These are phyloP conservation scores for Zoanthus sansibaricus DNA, from an alignment of 92 coral and sea anemone species.

Conservation along the genomic window DNA sequence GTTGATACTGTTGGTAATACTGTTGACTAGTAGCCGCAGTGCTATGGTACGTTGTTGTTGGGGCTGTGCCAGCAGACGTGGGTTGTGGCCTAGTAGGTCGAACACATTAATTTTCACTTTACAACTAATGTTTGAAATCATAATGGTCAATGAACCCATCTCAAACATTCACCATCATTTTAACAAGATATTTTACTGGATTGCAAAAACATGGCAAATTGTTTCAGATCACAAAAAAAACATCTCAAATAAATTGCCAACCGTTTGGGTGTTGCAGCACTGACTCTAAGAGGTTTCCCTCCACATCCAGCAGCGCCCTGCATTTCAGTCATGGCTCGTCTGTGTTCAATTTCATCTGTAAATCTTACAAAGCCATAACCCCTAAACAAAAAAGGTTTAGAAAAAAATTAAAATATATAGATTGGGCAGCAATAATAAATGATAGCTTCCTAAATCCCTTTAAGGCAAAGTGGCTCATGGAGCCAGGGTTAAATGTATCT, in stretches of 20 bases:
- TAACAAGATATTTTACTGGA: too few species aligned
- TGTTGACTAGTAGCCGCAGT: slow-evolving; percentile 69
- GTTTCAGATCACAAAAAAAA: background rate
- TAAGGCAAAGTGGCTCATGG: too few species aligned
- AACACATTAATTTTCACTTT: too few species aligned
- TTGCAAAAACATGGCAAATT: background rate
- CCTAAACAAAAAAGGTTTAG: slow-evolving; percentile 44
- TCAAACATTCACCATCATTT: too few species aligned
- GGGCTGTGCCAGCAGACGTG: slow-evolving; percentile 51
- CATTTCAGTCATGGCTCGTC: slow-evolving; percentile 95
- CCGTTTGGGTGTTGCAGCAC: slow-evolving; percentile 99
- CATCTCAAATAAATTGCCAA: slow-evolving; percentile 11
- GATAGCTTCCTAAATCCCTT: too few species aligned
- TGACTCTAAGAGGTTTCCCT: slow-evolving; percentile 90
- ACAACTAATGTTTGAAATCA: too few species aligned
- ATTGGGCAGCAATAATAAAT: background rate
- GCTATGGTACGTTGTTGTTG: slow-evolving; percentile 40
- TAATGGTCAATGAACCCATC: too few species aligned
- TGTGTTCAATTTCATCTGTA: slow-evolving; percentile 82
- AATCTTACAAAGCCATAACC: slow-evolving; percentile 99
- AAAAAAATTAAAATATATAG: background rate
- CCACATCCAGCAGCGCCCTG: slow-evolving; percentile 98
- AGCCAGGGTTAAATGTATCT: too few species aligned
- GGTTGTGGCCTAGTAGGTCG: slow-evolving; percentile 59
- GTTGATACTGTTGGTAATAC: slow-evolving; percentile 93